A percentile compares a stretch with the other conserved stretches of the same genome.
phyloP scores from a whole-genome alignment of 1,140 invertebrate genomes.

The Arctopsyche grandis region DNA sequence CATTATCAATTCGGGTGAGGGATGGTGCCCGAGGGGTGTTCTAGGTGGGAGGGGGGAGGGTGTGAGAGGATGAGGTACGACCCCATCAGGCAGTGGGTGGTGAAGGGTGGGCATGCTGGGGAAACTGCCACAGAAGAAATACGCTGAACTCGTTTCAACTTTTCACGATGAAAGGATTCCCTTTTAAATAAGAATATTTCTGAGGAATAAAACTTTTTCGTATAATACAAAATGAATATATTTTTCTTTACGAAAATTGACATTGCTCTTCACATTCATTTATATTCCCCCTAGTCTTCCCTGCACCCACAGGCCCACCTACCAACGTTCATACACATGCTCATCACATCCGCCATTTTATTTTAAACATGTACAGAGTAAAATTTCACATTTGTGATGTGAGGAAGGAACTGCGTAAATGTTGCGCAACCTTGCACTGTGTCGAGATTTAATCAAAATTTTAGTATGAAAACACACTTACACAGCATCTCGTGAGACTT shows the following conservation, averaged over 20 bases:
- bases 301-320: background rate
- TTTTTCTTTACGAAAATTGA: conserved; percentile 24
- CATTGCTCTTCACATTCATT: conserved; percentile 12
- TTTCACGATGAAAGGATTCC: conserved; percentile 54
- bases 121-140: conserved; percentile 50
- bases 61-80: background rate
- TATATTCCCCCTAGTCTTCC: background rate
- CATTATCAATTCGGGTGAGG: conserved; percentile 54
- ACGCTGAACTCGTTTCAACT: conserved; percentile 55
- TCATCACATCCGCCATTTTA: background rate
- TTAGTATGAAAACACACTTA: conserved; percentile 1
- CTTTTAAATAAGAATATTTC: conserved; percentile 55
- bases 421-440: background rate
- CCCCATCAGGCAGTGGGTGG: no score
- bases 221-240: conserved; percentile 53
- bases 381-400: conserved; percentile 20
- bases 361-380: background rate
- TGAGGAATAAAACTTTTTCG: conserved; percentile 48
- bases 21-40: conserved; percentile 2
- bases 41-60: background rate
- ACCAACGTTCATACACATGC: background rate
- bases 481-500: background rate
- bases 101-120: background rate
- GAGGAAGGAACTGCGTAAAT: conserved; percentile 4
- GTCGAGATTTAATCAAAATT: conserved; percentile 20